Base-by-base conservation (phyloP, 2,797 vertebrate genomes). In the Holocentrus rufus region DNA sequence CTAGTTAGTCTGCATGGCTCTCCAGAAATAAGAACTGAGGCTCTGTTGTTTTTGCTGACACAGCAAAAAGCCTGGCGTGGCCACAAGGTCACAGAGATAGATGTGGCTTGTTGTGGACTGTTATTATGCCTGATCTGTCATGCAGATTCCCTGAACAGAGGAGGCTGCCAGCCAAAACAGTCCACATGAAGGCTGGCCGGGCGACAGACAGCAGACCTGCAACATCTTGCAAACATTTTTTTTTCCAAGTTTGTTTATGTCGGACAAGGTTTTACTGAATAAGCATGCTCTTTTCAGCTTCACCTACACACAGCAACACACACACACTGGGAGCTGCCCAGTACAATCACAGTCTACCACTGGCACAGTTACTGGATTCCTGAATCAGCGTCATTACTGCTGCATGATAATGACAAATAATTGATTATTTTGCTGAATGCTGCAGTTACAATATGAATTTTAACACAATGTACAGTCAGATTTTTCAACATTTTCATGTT, bases 61-160 rank as follows among this genome's bases (percentile, higher is more conserved):
- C 56, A 62, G 76, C 50, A 50, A 74, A 68, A 63, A 65, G 17
- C 50, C 39, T 11, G 14, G 55, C 59, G 11, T 25, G 23, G 27
- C 53, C 44, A 46, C 73, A 74, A 71, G 74, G 78, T 76, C 69
- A 68, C 65, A 64, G 69, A 68, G 57, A 62, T 74, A 66, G 25
- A 30, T 13, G 49, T 2, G 46, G 13, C 63, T 55, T 50, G 62
- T 72, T 42, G 39, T 65, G 50, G 14, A 23, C 47, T 50, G 42
- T 68, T 65, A 47, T 68, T 63, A 53, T 31, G 36, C 15, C 44
- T 42, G 49, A 67, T 44, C 23, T 47, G 52, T 55, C 2, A 2
- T 54, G 3, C 22, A 14, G 22, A 14, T 27, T 56, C 50, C 22
- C 18, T 27, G 14, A 46, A 5, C 20, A 20, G 10, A 30, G 42